Base-by-base conservation (phyloP, 2,888 invertebrate genomes). In the Andrena chrysosceles region DNA sequence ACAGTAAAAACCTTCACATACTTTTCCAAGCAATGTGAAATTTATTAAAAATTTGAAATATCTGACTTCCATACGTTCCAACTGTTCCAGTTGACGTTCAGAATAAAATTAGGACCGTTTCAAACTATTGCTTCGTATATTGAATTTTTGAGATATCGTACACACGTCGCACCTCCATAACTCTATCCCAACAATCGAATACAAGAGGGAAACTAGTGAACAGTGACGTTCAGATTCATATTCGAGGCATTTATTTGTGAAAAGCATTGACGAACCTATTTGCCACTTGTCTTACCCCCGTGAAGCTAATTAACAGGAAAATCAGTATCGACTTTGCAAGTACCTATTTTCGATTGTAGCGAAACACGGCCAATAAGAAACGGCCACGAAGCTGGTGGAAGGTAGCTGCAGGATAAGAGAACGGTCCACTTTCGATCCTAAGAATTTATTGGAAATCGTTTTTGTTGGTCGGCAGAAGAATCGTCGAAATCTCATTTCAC, bases 391-490 rank as follows among this genome's bases (percentile, higher is more conserved):
- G 23, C 1, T 26, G 10, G 0, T 2, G 4, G 13, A 10, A 10
- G 4, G 13, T 16, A n/a, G 23, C n/a, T 8, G 16, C 16, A 23
- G 64, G 48, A 42, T 54, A 52, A 52, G 67, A 33, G 31, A 23
- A 26, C 16, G n/a, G 64, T 20, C 42, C 6, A 16, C 42, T 56
- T 66, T 80, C 79, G 82, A 82, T 63, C 23, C 59, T 49, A 76
- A 52, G 75, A 77, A 81, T 86, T 84, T 86, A 86, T 86, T 76
- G 86, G 84, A 84, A 86, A 76, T 64, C 75, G 84, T 81, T 86
- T 84, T 84, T 84, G 75, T 81, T 70, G 49, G 66, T 62, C 49
- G 33, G 26, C 60, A 64, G 84, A 84, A 77, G 77, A 85, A 85
- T 81, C 84, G 60, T 62, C 42, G 63, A 84, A 82, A 78, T 80